Conservation (phyloP, 2,797 vertebrate species). For the Bufotes viridis region DNA sequence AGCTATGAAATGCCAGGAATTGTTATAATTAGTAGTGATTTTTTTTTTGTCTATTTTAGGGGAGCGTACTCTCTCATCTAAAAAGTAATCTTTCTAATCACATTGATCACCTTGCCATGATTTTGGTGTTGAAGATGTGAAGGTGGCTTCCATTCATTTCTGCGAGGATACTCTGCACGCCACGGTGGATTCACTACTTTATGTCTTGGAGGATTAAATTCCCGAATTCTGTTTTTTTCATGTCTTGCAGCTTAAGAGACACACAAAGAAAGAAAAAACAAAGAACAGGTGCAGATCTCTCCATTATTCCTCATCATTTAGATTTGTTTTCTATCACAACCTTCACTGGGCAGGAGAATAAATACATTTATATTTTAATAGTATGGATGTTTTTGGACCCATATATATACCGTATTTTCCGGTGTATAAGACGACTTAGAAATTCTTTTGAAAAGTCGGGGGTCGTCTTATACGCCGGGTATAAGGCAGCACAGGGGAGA, state of each 20-base stretch:
- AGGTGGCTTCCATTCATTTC: conserved; percentile 71
- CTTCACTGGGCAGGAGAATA: too few species aligned
- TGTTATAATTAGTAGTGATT: not conserved
- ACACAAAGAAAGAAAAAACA: not conserved
- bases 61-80: not conserved
- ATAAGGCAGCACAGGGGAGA: too few species aligned
- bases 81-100: not conserved
- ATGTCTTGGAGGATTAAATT: conserved; percentile 60
- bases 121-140: conserved; percentile 62
- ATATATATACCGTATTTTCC: too few species aligned
- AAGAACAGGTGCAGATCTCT: too few species aligned
- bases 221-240: conserved; percentile 68
- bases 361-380: too few species aligned
- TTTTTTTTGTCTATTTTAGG: not conserved
- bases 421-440: too few species aligned
- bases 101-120: conserved; percentile 36
- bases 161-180: conserved; percentile 65
- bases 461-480: too few species aligned
- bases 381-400: too few species aligned
- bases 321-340: too few species aligned
- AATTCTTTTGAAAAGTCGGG: too few species aligned
- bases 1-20: not conserved
- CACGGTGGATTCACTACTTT: conserved; percentile 64
- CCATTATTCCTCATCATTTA: too few species aligned
- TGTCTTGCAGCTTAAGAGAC: conserved; percentile 66